Conservation (phyloP, 2,797 vertebrate genomes). For the Sylvilagus floridanus region DNA sequence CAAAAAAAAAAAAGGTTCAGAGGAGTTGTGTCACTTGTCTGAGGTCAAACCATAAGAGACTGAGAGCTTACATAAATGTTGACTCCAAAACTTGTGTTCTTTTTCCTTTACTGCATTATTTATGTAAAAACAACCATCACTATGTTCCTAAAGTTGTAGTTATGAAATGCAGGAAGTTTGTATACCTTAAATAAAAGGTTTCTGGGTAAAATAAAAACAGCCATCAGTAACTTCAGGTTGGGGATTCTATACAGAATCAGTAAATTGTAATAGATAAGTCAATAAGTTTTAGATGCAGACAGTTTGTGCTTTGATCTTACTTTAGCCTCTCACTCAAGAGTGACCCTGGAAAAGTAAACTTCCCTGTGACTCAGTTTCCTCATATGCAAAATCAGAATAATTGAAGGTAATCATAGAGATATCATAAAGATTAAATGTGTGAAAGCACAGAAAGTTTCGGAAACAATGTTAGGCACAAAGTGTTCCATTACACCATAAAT, state of each 20-base stretch:
- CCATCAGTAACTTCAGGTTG: not conserved
- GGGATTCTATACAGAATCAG: not conserved
- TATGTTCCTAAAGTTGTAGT: too few relatives aligned
- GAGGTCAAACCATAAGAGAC: not conserved
- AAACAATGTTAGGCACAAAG: not conserved
- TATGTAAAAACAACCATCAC: not conserved
- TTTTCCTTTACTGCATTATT: not conserved
- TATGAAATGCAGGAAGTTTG: too few relatives aligned
- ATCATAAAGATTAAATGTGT: not conserved
- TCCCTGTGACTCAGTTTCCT: constrained; percentile 13
- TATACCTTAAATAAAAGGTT: too few relatives aligned
- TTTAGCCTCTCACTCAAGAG: not conserved
- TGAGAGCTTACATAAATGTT: not conserved
- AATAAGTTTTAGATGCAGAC: not conserved
- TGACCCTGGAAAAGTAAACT: not conserved
- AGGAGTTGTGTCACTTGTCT: not conserved
- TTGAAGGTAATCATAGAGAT: not conserved
- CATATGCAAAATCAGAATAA: not conserved
- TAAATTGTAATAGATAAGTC: not conserved
- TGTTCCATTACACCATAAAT: not conserved
- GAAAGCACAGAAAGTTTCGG: not conserved
- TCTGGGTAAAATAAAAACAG: not conserved
- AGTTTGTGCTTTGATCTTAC: not conserved
- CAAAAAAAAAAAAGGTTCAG: not conserved
- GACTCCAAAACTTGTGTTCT: constrained; percentile 1